Percentiles rank a stretch among this genome's conserved stretches.
Evolutionary conservation across 2,888 invertebrate species (phyloP).

Genomic region (Odontocerum albicorne): DNA sequence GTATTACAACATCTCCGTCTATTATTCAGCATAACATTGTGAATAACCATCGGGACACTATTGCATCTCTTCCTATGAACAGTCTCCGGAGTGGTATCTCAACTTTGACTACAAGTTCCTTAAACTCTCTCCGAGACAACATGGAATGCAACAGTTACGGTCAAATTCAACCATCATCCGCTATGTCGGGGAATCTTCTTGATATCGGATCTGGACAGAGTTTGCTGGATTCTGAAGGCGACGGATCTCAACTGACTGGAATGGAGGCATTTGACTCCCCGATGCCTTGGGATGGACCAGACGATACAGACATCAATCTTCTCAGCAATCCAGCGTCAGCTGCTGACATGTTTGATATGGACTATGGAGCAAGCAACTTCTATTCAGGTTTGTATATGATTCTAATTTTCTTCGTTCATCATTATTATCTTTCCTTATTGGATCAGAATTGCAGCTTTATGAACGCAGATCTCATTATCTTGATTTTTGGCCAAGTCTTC

Average conservation of each 20-base stretch:
- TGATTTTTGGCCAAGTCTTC: too few relatives aligned
- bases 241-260: conserved; percentile 19
- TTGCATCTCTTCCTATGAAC: too few relatives aligned
- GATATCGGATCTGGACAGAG: conserved; percentile 15
- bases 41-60: conserved; percentile 5
- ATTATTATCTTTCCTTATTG: neutral
- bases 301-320: conserved; percentile 10
- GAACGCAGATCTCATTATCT: too few relatives aligned
- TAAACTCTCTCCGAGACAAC: conserved; percentile 5
- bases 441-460: too few relatives aligned
- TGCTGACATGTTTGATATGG: conserved; percentile 25
- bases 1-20: conserved; percentile 4
- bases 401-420: neutral
- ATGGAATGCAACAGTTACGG: conserved; percentile 16
- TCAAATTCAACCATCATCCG: conserved; percentile 10
- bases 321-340: conserved; percentile 10
- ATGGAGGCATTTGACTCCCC: conserved; percentile 29
- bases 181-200: conserved; percentile 13
- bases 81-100: too few relatives aligned
- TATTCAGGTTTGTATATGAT: conserved; percentile 29
- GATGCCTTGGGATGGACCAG: conserved; percentile 29
- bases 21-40: conserved; percentile 11
- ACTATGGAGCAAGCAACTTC: conserved; percentile 25
- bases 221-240: conserved; percentile 14
- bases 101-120: too few relatives aligned